Base-by-base conservation (phyloP, 2,113 vertebrate species). In the Gila orcuttii region DNA sequence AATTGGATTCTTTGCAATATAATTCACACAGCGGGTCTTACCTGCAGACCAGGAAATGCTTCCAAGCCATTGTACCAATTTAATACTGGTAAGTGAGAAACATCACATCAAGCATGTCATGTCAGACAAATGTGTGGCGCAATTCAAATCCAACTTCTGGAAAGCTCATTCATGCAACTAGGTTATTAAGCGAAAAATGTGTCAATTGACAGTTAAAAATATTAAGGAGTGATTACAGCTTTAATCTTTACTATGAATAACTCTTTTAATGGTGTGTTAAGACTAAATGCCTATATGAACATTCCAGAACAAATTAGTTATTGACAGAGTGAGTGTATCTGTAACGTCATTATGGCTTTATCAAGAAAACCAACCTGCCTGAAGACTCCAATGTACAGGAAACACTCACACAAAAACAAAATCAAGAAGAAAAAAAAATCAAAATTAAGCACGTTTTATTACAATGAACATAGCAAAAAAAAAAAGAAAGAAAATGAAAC, bases 401-500 rank as follows among this genome's bases (percentile, higher is more conserved):
- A 36, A 82, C 78, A 52, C 10, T 39, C 77, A 85, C 81, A 83
- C 33, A 75, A 36, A 60, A 73, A 75, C 33, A 66, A 42, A 84
- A 75, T 21, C 36, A 76, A 76, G 36, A 84, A 69, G 8, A 25
- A 83, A 17, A 79, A 57, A 60, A 82, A 77, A 64, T 23, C 55
- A 57, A 85, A 87, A 89, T 59, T 82, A 55, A 83, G 78, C 25
- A 82, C 64, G 74, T 87, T 87, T 89, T 89, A 89, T 87, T 87
- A 82, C 59, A 83, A 76, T 78, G 6, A 52, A 83, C 83, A 25
- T 50, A 83, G 66, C 59, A 83, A 81, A 77, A 82, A 83, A 19
- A 3, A 5, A 55, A 69, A 78, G 5, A 55, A 42, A 50, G n/a
- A 3, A 52, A 2, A 55, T 33, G 12, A 6, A 55, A 52, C 17